phyloP scores from a whole-genome alignment of 2,113 vertebrate species.

The Rafetus swinhoei region DNA sequence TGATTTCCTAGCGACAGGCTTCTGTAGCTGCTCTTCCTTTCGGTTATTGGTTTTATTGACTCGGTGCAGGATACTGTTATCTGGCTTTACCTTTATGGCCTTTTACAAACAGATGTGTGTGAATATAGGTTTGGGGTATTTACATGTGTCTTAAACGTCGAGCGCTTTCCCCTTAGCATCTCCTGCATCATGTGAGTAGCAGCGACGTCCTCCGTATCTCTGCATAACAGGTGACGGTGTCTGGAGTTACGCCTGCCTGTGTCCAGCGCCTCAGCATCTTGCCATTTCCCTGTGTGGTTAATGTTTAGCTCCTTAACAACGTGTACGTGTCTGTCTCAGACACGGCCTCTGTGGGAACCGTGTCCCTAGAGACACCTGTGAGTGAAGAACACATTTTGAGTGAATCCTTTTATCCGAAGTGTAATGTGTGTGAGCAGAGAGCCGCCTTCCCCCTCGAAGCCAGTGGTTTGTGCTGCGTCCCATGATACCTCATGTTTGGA shows the following conservation, averaged over 20 bases:
- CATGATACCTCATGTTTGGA: no score
- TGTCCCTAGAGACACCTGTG: not conserved
- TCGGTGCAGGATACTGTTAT: rapidly evolving
- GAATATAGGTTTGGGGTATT: not conserved
- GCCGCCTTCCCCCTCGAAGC: not conserved
- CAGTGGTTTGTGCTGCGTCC: rapidly evolving
- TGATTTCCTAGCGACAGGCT: not conserved
- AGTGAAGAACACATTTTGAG: rapidly evolving
- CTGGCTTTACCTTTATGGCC: not conserved
- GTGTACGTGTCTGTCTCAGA: rapidly evolving
- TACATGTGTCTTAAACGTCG: rapidly evolving
- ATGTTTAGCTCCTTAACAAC: rapidly evolving
- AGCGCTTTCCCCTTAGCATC: rapidly evolving
- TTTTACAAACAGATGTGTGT: rapidly evolving
- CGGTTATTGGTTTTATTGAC: not conserved
- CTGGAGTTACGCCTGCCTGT: rapidly evolving
- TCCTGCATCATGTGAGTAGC: not conserved
- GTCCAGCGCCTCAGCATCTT: not conserved
- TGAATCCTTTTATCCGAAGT: rapidly evolving
- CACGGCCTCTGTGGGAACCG: not conserved
- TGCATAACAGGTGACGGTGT: rapidly evolving
- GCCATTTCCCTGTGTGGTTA: rapidly evolving
- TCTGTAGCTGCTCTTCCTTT: not conserved
- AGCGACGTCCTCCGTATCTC: rapidly evolving
- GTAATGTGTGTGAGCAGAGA: rapidly evolving